phyloP scores from a whole-genome alignment of 2,888 invertebrate genomes.

The Tolmerus cingulatus region DNA sequence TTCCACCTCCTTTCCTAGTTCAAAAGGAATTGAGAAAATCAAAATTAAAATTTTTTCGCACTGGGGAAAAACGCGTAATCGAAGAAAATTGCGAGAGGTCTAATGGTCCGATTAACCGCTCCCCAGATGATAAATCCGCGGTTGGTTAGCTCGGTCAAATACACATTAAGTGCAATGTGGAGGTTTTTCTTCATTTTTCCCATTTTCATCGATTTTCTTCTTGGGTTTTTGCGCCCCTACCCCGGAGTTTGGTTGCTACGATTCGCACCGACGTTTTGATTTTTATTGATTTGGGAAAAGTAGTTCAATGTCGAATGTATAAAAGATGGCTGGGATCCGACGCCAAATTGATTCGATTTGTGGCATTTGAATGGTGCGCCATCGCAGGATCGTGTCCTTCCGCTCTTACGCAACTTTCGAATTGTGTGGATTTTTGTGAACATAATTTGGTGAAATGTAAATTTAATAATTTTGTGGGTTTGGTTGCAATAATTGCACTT shows the following conservation, averaged over 20 bases:
- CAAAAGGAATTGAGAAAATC: background rate
- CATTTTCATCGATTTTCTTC: background rate
- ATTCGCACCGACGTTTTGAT: background rate
- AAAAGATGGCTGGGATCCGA: background rate
- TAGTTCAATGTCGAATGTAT: constrained; percentile 38
- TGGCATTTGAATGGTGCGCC: background rate
- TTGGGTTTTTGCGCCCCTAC: background rate
- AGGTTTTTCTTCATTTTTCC: background rate
- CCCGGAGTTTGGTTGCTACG: background rate
- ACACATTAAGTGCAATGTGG: background rate
- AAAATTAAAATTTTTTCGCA: background rate
- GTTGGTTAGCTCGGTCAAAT: background rate
- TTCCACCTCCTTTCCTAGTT: background rate
- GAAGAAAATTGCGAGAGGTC: background rate
- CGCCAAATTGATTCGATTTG: constrained; percentile 17
- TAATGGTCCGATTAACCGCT: background rate
- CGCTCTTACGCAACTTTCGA: background rate
- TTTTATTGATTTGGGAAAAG: constrained; percentile 31
- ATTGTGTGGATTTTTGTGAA: background rate
- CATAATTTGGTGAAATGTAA: background rate
- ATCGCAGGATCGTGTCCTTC: background rate
- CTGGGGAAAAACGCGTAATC: background rate
- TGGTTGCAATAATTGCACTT: background rate
- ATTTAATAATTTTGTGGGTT: background rate
- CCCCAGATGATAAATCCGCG: background rate